These are phyloP conservation scores for Antigone vipio DNA, from an alignment of 2,113 vertebrate genomes.

Conservation along the genomic window DNA sequence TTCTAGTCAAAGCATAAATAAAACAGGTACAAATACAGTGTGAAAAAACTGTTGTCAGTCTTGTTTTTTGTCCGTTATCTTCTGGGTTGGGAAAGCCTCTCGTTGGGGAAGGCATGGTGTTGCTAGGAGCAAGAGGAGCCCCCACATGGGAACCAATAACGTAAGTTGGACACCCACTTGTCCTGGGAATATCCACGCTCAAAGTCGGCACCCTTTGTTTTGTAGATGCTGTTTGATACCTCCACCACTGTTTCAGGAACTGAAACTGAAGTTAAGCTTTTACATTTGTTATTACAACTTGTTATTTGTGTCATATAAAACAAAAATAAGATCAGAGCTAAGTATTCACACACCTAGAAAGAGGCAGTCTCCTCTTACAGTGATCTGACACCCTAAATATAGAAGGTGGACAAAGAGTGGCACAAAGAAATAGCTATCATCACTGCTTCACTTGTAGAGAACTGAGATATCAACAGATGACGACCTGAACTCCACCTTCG, in stretches of 20 bases:
- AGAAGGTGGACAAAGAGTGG: not conserved
- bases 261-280: not conserved
- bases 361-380: not conserved
- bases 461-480: not conserved
- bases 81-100: not conserved
- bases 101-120: fast-evolving
- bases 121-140: not conserved
- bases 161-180: not conserved
- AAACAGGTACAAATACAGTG: slow-evolving; percentile 6
- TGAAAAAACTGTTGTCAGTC: not conserved
- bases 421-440: not conserved
- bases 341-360: not conserved
- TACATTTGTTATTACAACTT: not conserved
- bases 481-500: not conserved
- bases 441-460: not conserved
- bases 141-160: not conserved
- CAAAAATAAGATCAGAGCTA: not conserved
- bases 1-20: slow-evolving; percentile 47
- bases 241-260: not conserved
- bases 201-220: not conserved
- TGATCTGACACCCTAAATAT: not conserved
- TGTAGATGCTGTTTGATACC: not conserved
- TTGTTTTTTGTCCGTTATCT: not conserved
- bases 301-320: not conserved
- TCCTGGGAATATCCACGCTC: not conserved